These are phyloP conservation scores for Uropetala carovei DNA, from an alignment of 2,888 invertebrate species.

Conservation along the genomic window DNA sequence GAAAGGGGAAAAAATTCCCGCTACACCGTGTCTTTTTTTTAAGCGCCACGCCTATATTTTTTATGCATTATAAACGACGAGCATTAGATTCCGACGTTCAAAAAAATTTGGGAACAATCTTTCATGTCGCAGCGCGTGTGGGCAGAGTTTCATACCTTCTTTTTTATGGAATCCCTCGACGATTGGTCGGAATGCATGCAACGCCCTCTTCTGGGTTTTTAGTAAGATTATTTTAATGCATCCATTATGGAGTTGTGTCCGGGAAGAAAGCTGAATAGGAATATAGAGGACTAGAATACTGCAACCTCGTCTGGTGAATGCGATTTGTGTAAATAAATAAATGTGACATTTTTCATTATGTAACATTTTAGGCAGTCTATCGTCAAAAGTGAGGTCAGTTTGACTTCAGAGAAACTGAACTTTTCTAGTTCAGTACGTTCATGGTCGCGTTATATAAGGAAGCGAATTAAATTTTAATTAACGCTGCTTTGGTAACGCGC, in stretches of 20 bases:
- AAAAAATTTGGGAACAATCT: slow-evolving; percentile 33
- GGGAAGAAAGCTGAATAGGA: neutral
- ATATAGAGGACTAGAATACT: too few relatives aligned
- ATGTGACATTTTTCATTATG: too few relatives aligned
- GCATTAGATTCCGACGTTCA: slow-evolving; percentile 60
- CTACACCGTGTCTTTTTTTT: slow-evolving; percentile 10
- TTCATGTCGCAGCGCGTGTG: slow-evolving; percentile 28
- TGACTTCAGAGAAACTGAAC: too few relatives aligned
- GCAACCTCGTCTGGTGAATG: too few relatives aligned
- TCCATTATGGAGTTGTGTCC: neutral
- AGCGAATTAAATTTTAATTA: too few relatives aligned
- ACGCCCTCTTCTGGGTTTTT: neutral
- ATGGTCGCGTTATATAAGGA: too few relatives aligned
- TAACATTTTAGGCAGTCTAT: too few relatives aligned
- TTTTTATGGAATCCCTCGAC: neutral
- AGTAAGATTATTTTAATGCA: neutral
- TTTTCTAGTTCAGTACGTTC: too few relatives aligned
- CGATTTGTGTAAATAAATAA: too few relatives aligned
- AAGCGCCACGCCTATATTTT: slow-evolving; percentile 37
- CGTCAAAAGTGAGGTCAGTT: too few relatives aligned
- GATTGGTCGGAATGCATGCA: neutral
- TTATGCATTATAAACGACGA: slow-evolving; percentile 30
- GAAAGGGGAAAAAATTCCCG: slow-evolving; percentile 33
- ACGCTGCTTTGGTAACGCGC: too few relatives aligned
- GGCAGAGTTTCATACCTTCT: neutral